Percentiles rank a stretch among this genome's conserved stretches.
Conservation (phyloP, 2,888 invertebrate genomes). For the Lasioglossum figueresi region DNA sequence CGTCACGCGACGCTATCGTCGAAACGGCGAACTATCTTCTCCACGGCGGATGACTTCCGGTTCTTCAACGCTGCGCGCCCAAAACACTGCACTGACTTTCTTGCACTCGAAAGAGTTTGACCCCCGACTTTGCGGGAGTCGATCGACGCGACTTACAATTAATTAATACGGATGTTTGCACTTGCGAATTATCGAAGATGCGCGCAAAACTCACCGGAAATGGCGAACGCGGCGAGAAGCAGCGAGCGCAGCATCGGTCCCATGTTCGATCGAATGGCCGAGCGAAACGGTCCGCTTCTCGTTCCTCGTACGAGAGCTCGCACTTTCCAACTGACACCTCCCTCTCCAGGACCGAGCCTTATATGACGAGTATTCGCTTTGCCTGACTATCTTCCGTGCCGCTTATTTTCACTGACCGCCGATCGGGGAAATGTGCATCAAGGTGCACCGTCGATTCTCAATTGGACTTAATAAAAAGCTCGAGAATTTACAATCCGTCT, state of each 20-base stretch:
- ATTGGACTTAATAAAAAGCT: background rate
- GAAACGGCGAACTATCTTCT: background rate
- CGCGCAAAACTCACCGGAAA: conserved; percentile 71
- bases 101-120: background rate
- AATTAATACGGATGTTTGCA: background rate
- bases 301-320: conserved; percentile 72
- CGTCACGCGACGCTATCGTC: conserved; percentile 26
- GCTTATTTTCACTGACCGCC: conserved; percentile 73
- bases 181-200: background rate
- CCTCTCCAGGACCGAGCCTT: conserved; percentile 75
- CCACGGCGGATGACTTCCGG: conserved; percentile 20
- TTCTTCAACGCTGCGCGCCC: background rate
- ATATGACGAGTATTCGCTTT: conserved; percentile 71
- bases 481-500: background rate
- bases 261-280: conserved; percentile 67
- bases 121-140: background rate
- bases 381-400: conserved; percentile 66
- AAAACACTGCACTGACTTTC: background rate
- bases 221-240: conserved; percentile 60
- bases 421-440: conserved; percentile 74
- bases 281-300: conserved; percentile 55
- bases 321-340: conserved; percentile 82
- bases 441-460: background rate
- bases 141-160: background rate
- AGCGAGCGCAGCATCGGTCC: conserved; percentile 68